A percentile compares a stretch with the other conserved stretches of the same genome.
Evolutionary conservation across 2,113 vertebrate species (phyloP).

Genomic region (Plotosus lineatus): DNA sequence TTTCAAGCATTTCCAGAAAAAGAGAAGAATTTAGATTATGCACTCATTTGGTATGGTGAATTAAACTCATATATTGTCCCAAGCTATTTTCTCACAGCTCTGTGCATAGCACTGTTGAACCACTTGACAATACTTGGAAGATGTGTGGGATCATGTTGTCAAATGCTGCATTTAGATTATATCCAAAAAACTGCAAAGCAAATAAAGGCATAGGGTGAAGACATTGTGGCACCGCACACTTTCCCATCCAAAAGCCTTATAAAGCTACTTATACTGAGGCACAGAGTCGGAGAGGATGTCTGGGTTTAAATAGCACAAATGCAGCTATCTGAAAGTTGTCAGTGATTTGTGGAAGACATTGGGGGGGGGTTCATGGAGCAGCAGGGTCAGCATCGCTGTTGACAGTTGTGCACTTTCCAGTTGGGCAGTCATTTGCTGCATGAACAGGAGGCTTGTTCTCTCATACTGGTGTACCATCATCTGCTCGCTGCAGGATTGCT

Average conservation of each 20-base stretch:
- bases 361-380: not conserved
- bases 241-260: not conserved
- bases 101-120: not conserved
- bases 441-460: conserved; percentile 25
- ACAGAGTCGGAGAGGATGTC: no score
- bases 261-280: not conserved
- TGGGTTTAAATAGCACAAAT: not conserved
- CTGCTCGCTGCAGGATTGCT: conserved; percentile 6
- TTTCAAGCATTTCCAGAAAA: not conserved
- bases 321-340: not conserved
- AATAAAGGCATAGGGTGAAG: not conserved
- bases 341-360: conserved; percentile 12
- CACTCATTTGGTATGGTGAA: not conserved
- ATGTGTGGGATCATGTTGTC: not conserved
- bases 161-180: not conserved
- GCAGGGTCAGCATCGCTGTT: conserved; percentile 1
- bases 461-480: not conserved
- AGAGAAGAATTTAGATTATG: not conserved
- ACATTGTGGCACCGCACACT: not conserved
- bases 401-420: conserved; percentile 45
- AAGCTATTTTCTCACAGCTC: not conserved
- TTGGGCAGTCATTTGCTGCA: conserved; percentile 32
- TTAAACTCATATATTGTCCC: not conserved
- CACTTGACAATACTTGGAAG: not conserved
- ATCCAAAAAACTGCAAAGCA: not conserved